A percentile compares a stretch with the other conserved stretches of the same genome.
Evolutionary conservation across 2,888 invertebrate species (phyloP).

Genomic region (Elmis aenea): DNA sequence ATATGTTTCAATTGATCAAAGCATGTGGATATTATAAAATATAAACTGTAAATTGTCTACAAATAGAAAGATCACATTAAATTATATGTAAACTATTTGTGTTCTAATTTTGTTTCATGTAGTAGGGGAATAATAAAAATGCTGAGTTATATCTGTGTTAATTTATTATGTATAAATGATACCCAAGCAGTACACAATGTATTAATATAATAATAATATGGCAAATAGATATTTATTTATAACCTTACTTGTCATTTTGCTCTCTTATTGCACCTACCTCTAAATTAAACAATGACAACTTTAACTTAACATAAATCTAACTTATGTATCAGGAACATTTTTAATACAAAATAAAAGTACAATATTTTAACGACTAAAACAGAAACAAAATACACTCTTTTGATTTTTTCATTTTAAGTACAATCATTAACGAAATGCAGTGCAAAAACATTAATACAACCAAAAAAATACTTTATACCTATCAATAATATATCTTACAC

Average conservation of each 20-base stretch:
- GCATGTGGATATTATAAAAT: too few species aligned
- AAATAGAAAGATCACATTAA: too few species aligned
- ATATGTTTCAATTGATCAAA: too few species aligned
- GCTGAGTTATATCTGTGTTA: conserved; percentile 37
- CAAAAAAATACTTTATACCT: conserved; percentile 27
- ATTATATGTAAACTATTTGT: too few species aligned
- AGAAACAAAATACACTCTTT: conserved; percentile 22
- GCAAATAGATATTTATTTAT: conserved; percentile 46
- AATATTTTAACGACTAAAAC: conserved; percentile 20
- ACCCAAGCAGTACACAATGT: conserved; percentile 49
- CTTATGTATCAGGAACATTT: conserved; percentile 44
- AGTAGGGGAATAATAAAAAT: too few species aligned
- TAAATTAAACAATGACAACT: conserved; percentile 38
- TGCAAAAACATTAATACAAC: conserved; percentile 19
- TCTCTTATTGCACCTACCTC: conserved; percentile 48
- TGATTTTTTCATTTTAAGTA: conserved; percentile 30
- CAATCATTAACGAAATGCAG: conserved; percentile 25
- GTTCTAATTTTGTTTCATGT: too few species aligned
- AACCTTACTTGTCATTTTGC: conserved; percentile 40
- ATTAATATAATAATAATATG: conserved; percentile 47
- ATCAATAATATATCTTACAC: conserved; percentile 38
- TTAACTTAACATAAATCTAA: conserved; percentile 39
- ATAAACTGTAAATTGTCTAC: too few species aligned
- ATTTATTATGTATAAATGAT: conserved; percentile 50
- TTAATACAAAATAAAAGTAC: conserved; percentile 36